A percentile compares a stretch with the other conserved stretches of the same genome.
Evolutionary conservation across 2,888 invertebrate genomes (phyloP).

Genomic region (Eurytoma californica): DNA sequence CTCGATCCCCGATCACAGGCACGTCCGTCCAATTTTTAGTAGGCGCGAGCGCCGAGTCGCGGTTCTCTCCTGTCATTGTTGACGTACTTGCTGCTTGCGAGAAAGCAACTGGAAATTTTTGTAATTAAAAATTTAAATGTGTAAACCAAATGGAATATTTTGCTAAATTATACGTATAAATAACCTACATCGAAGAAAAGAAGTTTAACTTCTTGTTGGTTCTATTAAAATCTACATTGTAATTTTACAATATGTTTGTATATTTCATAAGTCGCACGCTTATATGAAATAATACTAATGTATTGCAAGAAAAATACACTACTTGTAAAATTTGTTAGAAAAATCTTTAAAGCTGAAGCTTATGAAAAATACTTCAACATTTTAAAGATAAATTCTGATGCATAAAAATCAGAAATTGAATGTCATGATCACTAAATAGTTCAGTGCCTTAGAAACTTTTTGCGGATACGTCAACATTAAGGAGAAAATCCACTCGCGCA

Average conservation of each 20-base stretch:
- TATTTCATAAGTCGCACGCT: conserved; percentile 7
- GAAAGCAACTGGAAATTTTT: background rate
- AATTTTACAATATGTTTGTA: conserved; percentile 5
- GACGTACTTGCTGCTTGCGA: background rate
- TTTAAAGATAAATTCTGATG: conserved; percentile 6
- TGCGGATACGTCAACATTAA: conserved; percentile 21
- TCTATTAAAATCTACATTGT: no score
- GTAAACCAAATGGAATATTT: background rate
- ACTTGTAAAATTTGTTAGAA: no score
- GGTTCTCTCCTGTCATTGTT: conserved; percentile 34
- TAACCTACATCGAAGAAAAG: background rate
- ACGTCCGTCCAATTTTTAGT: conserved; percentile 55
- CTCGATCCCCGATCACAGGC: conserved; percentile 54
- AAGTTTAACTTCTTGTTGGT: background rate
- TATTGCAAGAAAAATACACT: background rate
- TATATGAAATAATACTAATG: conserved; percentile 13
- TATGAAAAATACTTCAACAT: background rate
- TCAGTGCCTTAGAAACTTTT: conserved; percentile 19
- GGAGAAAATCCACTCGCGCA: conserved; percentile 35
- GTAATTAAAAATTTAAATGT: conserved; percentile 5
- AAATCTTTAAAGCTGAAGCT: conserved; percentile 16
- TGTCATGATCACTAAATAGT: background rate
- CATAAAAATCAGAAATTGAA: background rate
- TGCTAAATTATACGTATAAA: no score
- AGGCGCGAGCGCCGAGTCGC: conserved; percentile 40